A percentile compares a stretch with the other conserved stretches of the same genome.
Evolutionary conservation across 1,140 invertebrate species (phyloP).

Genomic region (Magallana gigas): DNA sequence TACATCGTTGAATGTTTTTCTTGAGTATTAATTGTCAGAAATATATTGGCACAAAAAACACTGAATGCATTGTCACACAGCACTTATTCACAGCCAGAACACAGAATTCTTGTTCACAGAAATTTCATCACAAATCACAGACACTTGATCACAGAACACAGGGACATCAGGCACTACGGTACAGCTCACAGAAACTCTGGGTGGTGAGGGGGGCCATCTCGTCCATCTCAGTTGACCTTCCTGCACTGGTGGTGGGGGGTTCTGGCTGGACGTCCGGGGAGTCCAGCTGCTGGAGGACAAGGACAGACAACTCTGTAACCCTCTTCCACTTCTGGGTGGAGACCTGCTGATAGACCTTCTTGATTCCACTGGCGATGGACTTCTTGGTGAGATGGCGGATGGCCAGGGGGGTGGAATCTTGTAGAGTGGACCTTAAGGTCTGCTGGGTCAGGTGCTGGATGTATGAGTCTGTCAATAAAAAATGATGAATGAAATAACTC

Average conservation of each 20-base stretch:
- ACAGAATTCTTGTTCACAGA: no score
- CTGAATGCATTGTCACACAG: no score
- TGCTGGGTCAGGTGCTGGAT: not conserved
- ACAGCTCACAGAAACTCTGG: conserved; percentile 15
- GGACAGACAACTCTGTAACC: conserved; percentile 36
- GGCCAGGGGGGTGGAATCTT: not conserved
- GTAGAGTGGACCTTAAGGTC: conserved; percentile 16
- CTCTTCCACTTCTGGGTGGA: conserved; percentile 16
- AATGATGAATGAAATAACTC: not conserved
- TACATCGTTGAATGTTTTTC: no score
- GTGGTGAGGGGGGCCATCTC: not conserved
- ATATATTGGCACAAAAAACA: no score
- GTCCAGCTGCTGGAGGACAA: conserved; percentile 36
- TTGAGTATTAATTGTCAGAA: no score
- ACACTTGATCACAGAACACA: not conserved
- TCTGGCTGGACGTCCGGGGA: not conserved
- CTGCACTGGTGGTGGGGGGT: conserved; percentile 11
- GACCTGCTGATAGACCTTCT: conserved; percentile 24
- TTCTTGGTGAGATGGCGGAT: conserved; percentile 38
- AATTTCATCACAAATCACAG: no score
- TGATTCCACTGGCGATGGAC: conserved; percentile 39
- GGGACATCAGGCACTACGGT: not conserved
- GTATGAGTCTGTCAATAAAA: conserved; percentile 31
- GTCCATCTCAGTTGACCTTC: not conserved
- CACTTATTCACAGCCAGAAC: no score